Percentiles rank a stretch among this genome's conserved stretches.
Conservation (phyloP, 2,797 vertebrate species). For the Pipistrellus nathusii region DNA sequence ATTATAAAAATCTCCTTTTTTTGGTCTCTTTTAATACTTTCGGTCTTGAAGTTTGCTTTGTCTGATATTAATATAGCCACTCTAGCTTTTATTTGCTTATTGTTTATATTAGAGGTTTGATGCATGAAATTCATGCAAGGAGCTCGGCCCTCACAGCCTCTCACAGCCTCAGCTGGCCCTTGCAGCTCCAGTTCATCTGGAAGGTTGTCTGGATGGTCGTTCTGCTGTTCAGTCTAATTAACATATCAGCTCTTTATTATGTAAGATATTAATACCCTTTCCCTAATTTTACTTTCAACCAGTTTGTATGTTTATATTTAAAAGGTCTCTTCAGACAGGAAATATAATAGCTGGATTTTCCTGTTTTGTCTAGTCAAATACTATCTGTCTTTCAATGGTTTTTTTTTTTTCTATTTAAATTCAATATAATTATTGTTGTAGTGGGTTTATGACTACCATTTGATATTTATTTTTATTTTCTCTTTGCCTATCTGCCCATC, state of each 20-base stretch:
- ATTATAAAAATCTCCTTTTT: neutral
- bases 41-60: neutral
- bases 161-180: too few species aligned
- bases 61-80: neutral
- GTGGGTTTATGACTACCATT: neutral
- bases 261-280: neutral
- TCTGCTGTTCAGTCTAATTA: too few species aligned
- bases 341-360: neutral
- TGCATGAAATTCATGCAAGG: too few species aligned
- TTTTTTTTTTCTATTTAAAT: neutral
- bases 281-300: neutral
- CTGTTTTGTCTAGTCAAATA: neutral
- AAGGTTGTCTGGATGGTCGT: too few species aligned
- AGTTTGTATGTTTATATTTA: neutral
- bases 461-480: conserved; percentile 19
- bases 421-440: neutral
- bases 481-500: neutral
- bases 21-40: conserved; percentile 13
- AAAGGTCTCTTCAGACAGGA: neutral
- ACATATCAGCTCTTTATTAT: too few species aligned
- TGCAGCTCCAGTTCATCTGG: too few species aligned
- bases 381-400: neutral
- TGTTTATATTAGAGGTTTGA: neutral
- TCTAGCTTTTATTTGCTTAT: neutral
- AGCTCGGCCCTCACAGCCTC: too few species aligned